Evolutionary conservation across 2,113 vertebrate species (phyloP), one percentile per base, ranked within the genome.

Genomic region (Bufo gargarizans): DNA sequence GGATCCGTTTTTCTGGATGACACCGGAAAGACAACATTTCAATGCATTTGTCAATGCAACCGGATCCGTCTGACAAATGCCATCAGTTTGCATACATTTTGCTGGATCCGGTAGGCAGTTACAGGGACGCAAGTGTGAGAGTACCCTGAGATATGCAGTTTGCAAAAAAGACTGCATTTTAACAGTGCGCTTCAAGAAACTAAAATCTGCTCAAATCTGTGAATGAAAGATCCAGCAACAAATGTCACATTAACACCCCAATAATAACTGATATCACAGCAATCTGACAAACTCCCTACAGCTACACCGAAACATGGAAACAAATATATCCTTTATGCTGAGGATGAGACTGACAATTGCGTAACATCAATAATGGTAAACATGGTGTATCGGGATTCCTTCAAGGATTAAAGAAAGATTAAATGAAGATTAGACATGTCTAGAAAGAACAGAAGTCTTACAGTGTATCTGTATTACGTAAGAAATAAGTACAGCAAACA

Each of bases 341-440:
- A 19, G 12, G 81, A n/a, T 22, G 61, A 53, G 81, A n/a, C 61
- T 6, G 63, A 53, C 58, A 9, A 53, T 83, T 83, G 81, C 81
- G 69, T 83, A 83, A 83, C 81, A 65, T 12, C 58, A 63, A 82
- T 82, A 63, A 58, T 63, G 16, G 55, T 3, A 56, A 8, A 43
- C 16, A n/a, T n/a, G 11, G 45, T n/a, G 45, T 8, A 58, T 65
- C 17, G 65, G 20, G 59, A 83, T 50, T 67, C 81, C 81, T 67
- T 83, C 19, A 69, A 53, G 63, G 81, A 65, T 83, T 83, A 83
- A 50, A 22, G 47, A 69, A 33, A 65, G 63, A 69, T 69, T 69
- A 69, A 47, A 63, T 4, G n/a, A 83, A 83, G 61, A 83, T 83
- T 69, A 83, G 72, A 69, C 61, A 47, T 17, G 19, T 67, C 59